A percentile compares a stretch with the other conserved stretches of the same genome.
phyloP scores from a whole-genome alignment of 2,797 vertebrate genomes.

The Phalanger gymnotis region DNA sequence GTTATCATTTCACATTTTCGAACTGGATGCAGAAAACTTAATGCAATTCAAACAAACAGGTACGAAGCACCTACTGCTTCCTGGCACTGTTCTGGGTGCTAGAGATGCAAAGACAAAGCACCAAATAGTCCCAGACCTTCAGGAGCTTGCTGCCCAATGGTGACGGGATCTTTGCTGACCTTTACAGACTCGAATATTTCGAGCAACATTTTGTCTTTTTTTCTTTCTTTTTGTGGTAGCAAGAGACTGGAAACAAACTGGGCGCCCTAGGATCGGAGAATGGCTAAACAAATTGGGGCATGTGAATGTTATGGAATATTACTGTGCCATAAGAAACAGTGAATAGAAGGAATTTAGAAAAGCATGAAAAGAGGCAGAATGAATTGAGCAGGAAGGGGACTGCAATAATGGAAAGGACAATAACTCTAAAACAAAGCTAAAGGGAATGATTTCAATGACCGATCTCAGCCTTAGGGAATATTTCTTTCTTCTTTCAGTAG shows the following conservation, averaged over 20 bases:
- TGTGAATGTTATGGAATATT: neutral
- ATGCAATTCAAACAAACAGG: neutral
- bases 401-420: neutral
- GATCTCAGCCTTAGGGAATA: neutral
- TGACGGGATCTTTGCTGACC: neutral
- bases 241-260: neutral
- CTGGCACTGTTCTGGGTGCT: neutral
- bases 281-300: neutral
- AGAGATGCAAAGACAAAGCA: neutral
- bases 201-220: neutral
- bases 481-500: neutral
- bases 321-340: neutral
- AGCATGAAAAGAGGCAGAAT: neutral
- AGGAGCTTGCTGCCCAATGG: neutral
- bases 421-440: neutral
- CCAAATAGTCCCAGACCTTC: neutral
- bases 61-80: neutral
- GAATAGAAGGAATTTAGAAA: neutral
- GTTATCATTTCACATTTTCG: slow-evolving; percentile 18
- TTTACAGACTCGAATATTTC: neutral
- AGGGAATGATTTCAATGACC: neutral
- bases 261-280: neutral
- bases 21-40: slow-evolving; percentile 7
- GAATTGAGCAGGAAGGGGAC: neutral
- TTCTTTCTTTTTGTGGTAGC: neutral